These are phyloP conservation scores for Mystacornis crossleyi DNA, from an alignment of 2,113 vertebrate species.

Conservation along the genomic window DNA sequence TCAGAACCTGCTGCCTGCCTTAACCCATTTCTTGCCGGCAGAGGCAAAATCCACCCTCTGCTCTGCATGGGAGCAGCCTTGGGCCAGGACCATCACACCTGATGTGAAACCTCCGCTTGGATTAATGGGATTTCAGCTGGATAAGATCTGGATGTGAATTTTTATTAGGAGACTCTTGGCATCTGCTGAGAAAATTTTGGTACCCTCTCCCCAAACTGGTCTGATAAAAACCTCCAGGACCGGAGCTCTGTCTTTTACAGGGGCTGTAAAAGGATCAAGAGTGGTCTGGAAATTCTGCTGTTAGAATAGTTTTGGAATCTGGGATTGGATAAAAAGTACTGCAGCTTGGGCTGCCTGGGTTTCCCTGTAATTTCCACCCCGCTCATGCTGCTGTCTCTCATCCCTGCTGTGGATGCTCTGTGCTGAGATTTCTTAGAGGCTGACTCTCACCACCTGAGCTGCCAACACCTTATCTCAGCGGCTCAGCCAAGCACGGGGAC, in stretches of 20 bases:
- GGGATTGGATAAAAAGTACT: neutral
- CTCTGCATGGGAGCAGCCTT: neutral
- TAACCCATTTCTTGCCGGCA: neutral
- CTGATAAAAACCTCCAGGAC: neutral
- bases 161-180: neutral
- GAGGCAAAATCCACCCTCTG: neutral
- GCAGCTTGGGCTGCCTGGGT: neutral
- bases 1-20: neutral
- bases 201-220: neutral
- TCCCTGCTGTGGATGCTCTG: neutral
- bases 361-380: neutral
- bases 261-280: neutral
- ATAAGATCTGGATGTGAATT: neutral
- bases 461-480: constrained; percentile 25
- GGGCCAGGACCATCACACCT: neutral
- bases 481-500: constrained; percentile 8
- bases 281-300: neutral
- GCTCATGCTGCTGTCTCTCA: neutral
- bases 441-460: constrained; percentile 17
- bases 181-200: neutral
- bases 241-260: neutral
- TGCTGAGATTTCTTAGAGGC: neutral
- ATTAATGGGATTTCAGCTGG: neutral
- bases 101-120: neutral
- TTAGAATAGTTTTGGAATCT: neutral